A percentile compares a stretch with the other conserved stretches of the same genome.
phyloP scores from a whole-genome alignment of 2,113 vertebrate genomes.

The Centrocercus urophasianus region DNA sequence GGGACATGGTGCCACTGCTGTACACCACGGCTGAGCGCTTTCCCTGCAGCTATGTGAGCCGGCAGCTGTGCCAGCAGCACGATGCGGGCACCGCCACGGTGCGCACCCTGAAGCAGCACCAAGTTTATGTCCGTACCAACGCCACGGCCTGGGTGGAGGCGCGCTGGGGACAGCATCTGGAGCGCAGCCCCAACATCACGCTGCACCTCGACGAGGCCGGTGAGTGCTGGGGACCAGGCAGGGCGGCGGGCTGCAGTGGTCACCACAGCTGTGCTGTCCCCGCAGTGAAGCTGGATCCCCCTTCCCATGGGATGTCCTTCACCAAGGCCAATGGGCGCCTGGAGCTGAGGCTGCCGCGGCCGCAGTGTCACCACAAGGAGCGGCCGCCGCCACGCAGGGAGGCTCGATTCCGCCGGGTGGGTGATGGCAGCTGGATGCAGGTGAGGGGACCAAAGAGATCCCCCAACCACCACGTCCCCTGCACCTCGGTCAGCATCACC shows the following conservation, averaged over 20 bases:
- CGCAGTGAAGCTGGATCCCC: constrained; percentile 62
- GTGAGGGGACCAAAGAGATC: not conserved
- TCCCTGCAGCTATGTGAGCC: not conserved
- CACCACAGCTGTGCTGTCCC: not conserved
- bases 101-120: accelerated
- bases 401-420: not conserved
- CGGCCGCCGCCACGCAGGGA: accelerated
- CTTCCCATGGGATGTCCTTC: accelerated
- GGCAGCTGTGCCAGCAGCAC: accelerated
- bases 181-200: constrained; percentile 24
- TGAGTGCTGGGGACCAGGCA: not conserved
- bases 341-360: not conserved
- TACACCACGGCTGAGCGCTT: not conserved
- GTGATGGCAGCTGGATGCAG: not conserved
- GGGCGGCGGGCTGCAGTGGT: accelerated
- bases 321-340: not conserved
- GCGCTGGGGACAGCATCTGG: accelerated
- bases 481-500: not conserved
- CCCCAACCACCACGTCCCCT: too few relatives aligned
- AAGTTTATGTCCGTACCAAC: not conserved
- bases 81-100: accelerated
- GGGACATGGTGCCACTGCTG: not conserved
- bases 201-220: constrained; percentile 34
- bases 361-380: accelerated
- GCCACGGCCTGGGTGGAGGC: constrained; percentile 73